These are phyloP conservation scores for Siderastrea radians DNA, from an alignment of 92 coral and sea anemone genomes.

Conservation along the genomic window DNA sequence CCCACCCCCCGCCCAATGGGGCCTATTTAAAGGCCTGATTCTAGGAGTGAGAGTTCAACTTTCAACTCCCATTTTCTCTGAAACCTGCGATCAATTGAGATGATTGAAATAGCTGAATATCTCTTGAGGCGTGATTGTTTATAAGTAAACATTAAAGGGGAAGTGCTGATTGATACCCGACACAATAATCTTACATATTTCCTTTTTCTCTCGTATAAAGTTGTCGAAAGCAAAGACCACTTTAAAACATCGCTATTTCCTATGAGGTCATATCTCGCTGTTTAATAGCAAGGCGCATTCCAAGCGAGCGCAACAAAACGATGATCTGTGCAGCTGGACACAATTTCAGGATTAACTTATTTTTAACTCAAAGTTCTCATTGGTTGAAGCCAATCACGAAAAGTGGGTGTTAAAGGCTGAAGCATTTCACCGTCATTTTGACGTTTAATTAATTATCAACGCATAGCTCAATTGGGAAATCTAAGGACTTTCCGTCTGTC, in stretches of 20 bases:
- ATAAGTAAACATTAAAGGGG: constrained; percentile 16
- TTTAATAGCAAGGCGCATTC: neutral
- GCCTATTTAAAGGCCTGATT: too few relatives aligned
- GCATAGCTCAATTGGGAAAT: constrained; percentile 8
- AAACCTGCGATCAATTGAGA: too few relatives aligned
- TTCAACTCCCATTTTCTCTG: too few relatives aligned
- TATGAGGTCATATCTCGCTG: neutral
- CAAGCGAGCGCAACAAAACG: neutral
- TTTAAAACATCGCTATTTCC: constrained; percentile 28
- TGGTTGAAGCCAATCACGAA: constrained; percentile 3
- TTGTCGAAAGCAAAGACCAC: constrained; percentile 19
- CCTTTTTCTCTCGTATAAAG: neutral
- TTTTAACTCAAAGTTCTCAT: constrained; percentile 10
- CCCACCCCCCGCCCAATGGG: too few relatives aligned
- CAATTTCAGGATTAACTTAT: neutral
- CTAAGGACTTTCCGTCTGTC: neutral
- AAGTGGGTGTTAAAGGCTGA: constrained; percentile 54
- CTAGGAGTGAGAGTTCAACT: too few relatives aligned
- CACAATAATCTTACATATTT: neutral
- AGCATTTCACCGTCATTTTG: constrained; percentile 23
- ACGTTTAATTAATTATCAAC: constrained; percentile 17
- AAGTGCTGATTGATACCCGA: constrained; percentile 13
- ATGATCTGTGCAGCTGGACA: constrained; percentile 3
- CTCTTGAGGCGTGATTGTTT: constrained; percentile 30
- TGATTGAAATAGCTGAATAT: too few relatives aligned